phyloP scores from a whole-genome alignment of 2,797 vertebrate genomes.

The Ciconia nigra region DNA sequence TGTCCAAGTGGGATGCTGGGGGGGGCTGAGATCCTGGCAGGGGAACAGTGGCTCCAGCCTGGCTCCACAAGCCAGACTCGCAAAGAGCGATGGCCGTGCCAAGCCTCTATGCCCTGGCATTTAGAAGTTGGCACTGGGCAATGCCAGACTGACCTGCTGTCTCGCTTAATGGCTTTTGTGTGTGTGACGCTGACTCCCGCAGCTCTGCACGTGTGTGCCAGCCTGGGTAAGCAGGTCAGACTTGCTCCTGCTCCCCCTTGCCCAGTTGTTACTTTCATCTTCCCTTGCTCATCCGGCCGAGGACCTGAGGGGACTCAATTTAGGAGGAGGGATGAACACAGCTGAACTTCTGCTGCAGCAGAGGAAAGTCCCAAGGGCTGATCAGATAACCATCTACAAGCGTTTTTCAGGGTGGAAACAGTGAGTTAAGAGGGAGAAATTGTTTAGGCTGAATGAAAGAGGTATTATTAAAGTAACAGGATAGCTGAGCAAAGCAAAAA shows the following conservation, averaged over 20 bases:
- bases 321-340: not conserved
- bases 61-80: not conserved
- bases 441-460: slow-evolving; percentile 21
- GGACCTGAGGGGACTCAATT: not conserved
- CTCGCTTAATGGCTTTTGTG: slow-evolving; percentile 58
- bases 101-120: slow-evolving; percentile 5
- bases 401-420: not conserved
- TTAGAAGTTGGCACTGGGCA: slow-evolving; percentile 38
- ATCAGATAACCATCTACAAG: slow-evolving; percentile 22
- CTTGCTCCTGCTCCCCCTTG: not conserved
- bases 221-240: slow-evolving; percentile 48
- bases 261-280: not conserved
- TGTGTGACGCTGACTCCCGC: slow-evolving; percentile 24
- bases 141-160: slow-evolving; percentile 53
- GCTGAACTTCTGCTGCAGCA: not conserved
- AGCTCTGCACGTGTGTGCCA: slow-evolving; percentile 28
- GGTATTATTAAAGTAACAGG: not conserved
- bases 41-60: not conserved
- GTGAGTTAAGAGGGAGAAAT: not conserved
- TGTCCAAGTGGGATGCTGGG: not conserved
- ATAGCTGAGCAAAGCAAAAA: slow-evolving; percentile 8
- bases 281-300: not conserved
- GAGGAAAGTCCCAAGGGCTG: not conserved
- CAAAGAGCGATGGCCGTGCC: not conserved
- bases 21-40: not conserved